phyloP scores from a whole-genome alignment of 2,797 vertebrate genomes.

The Chrysocyon brachyurus region DNA sequence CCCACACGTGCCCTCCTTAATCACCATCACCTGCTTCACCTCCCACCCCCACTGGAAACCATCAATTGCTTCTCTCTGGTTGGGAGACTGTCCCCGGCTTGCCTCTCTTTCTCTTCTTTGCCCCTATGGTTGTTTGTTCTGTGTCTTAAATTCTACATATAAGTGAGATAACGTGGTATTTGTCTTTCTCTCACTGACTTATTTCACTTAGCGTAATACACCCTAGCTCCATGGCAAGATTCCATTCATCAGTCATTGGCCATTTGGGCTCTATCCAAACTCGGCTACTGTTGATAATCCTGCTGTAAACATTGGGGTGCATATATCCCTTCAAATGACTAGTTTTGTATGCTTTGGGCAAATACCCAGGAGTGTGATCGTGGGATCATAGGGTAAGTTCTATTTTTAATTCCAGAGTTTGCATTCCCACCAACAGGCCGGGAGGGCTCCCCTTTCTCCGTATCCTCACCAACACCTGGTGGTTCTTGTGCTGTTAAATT shows the following conservation, averaged over 20 bases:
- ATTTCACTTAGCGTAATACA: background rate
- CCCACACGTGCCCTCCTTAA: background rate
- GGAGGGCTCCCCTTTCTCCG: background rate
- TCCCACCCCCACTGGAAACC: background rate
- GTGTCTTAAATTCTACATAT: background rate
- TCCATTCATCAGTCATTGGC: background rate
- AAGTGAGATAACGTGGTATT: background rate
- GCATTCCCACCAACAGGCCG: background rate
- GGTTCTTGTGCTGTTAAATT: background rate
- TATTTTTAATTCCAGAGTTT: background rate
- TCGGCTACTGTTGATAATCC: background rate
- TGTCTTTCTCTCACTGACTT: background rate
- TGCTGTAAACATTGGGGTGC: background rate
- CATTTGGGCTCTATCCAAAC: background rate
- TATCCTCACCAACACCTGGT: background rate
- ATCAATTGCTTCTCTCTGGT: background rate
- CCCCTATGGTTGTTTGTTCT: background rate
- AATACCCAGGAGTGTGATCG: background rate
- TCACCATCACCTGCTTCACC: background rate
- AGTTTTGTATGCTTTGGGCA: background rate
- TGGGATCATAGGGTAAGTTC: background rate
- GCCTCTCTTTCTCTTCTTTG: background rate
- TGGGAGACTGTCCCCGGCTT: background rate
- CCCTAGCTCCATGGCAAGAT: background rate
- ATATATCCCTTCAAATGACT: background rate